Conservation (phyloP, 2,113 vertebrate species). For the Hipposideros armiger region DNA sequence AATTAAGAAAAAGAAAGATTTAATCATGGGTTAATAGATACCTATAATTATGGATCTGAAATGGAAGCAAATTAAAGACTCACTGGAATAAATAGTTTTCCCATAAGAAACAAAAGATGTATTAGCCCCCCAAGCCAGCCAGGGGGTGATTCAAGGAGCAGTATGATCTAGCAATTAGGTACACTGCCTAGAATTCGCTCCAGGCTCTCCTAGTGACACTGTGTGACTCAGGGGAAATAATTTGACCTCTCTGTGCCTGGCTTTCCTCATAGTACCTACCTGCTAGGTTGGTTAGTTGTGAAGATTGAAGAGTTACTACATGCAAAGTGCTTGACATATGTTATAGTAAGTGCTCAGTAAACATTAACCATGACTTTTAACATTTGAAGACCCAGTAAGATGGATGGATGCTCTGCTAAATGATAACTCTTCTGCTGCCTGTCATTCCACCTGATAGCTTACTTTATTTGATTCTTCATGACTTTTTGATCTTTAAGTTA, state of each 20-base stretch:
- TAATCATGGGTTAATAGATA: not conserved
- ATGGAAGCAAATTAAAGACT: constrained; percentile 16
- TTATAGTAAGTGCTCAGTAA: not conserved
- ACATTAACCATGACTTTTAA: not conserved
- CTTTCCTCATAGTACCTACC: not conserved
- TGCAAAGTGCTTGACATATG: not conserved
- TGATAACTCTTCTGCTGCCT: not conserved
- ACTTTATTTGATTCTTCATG: constrained; percentile 18
- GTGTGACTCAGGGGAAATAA: not conserved
- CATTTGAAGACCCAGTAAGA: not conserved
- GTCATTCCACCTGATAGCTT: not conserved
- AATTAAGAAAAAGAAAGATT: constrained; percentile 25
- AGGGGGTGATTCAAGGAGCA: not conserved
- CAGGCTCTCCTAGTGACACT: not conserved
- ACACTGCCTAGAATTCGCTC: not conserved
- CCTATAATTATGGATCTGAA: not conserved
- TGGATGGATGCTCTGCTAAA: not conserved
- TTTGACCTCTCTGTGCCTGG: not conserved
- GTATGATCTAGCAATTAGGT: not conserved
- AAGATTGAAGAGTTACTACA: not conserved
- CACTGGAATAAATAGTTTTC: not conserved
- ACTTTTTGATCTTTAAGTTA: not conserved
- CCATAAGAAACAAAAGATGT: not conserved
- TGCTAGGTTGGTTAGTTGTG: not conserved
- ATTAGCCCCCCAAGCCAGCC: not conserved